Percentiles rank a stretch among this genome's conserved stretches.
These are phyloP conservation scores for Nannoperca obscura DNA, from an alignment of 2,797 vertebrate species.

Conservation along the genomic window DNA sequence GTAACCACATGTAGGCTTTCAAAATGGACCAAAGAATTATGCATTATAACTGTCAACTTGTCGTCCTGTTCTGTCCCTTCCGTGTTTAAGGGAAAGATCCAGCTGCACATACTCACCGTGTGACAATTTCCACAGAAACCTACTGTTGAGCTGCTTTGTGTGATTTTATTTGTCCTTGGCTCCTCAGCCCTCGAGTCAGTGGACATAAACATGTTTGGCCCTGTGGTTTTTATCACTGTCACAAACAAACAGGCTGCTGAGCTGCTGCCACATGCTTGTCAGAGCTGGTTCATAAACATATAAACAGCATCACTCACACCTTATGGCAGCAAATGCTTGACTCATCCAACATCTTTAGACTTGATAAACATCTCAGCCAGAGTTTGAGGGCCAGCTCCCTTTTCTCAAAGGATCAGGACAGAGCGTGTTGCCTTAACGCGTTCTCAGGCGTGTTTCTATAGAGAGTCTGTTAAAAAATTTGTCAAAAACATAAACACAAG, in stretches of 20 bases:
- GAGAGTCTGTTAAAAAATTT: not conserved
- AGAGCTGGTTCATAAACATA: conserved; percentile 38
- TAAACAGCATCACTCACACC: conserved; percentile 50
- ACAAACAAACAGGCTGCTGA: conserved; percentile 55
- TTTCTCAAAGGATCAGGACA: not conserved
- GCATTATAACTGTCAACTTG: not conserved
- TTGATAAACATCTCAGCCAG: conserved; percentile 34
- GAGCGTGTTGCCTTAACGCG: not conserved
- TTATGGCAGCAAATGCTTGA: conserved; percentile 43
- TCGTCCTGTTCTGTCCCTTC: not conserved
- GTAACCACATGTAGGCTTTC: not conserved
- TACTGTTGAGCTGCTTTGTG: conserved; percentile 3
- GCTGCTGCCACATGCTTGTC: conserved; percentile 51
- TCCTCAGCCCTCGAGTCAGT: conserved; percentile 3
- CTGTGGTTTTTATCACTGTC: conserved; percentile 47
- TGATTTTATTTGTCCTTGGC: conserved; percentile 13
- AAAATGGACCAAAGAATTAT: not conserved
- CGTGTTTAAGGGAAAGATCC: not conserved
- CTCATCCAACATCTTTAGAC: conserved; percentile 45
- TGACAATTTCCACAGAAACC: conserved; percentile 2
- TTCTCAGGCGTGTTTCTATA: not conserved
- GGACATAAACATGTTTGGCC: conserved; percentile 45
- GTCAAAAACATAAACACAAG: not conserved
- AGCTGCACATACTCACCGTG: conserved; percentile 4
- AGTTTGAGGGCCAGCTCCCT: conserved; percentile 7